Evolutionary conservation across 2,113 vertebrate species (phyloP), one percentile per base, ranked within the genome.

Genomic region (Sula dactylatra): DNA sequence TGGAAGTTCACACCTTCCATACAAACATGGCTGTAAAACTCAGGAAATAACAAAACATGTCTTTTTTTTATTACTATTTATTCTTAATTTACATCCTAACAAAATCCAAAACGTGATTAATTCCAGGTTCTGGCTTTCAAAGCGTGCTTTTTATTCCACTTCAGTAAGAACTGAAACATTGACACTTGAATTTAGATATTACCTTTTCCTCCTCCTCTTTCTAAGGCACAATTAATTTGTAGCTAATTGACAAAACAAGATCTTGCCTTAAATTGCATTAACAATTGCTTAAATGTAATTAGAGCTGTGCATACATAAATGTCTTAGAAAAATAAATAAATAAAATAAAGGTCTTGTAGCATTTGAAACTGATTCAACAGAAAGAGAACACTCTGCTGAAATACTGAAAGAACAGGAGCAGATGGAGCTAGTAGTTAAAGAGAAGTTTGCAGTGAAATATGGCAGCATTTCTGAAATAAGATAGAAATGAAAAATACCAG

Each of bases 321-420:
- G 6, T 25, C 32, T 84, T 55, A n/a, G 22, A 50, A 82, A 82
- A 69, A 52, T 38, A 78, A 62, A 54, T 26, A 82, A 82, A 74
- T 52, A 66, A 69, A 78, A 86, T 36, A n/a, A 59, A 80, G 67
- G 67, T 25, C 66, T n/a, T 40, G 56, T 12, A 67, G 70, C 52
- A 87, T 76, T 56, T 90, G 36, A 94, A 93, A 85, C 7, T 3
- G 31, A 90, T 72, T 90, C 59, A 94, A 32, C 44, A 50, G 56
- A 79, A 91, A 71, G 72, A 86, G 77, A 94, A 93, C 61, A 74
- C 62, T 77, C n/a, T 89, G 77, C 72, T 86, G 50, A 90, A 81
- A 74, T 31, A 27, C 29, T 29, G 34, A 27, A 71, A 58, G 81
- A 84, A 65, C 20, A 47, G 21, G n/a, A 94, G 82, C 81, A 95